These are phyloP conservation scores for Epinephelus lanceolatus DNA, from an alignment of 2,113 vertebrate species.

Conservation along the genomic window DNA sequence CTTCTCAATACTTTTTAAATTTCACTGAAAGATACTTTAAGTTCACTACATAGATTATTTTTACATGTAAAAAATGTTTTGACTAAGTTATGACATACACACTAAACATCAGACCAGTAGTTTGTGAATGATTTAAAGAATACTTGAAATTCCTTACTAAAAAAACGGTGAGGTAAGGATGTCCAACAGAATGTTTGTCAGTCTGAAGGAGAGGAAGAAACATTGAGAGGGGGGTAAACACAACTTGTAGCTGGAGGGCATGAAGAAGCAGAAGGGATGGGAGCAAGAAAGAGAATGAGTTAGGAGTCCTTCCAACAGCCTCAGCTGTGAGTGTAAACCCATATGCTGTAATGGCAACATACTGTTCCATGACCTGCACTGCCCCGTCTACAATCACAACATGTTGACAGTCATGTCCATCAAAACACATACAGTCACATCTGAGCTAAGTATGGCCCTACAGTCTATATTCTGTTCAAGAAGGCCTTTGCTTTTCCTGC, in stretches of 20 bases:
- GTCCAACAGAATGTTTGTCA: constrained; percentile 1
- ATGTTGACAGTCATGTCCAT: background rate
- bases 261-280: constrained; percentile 45
- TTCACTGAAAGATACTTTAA: background rate
- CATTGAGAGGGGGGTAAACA: constrained; percentile 6
- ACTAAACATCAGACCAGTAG: background rate
- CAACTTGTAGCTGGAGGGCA: constrained; percentile 43
- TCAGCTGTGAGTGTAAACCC: constrained; percentile 57
- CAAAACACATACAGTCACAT: constrained; percentile 6
- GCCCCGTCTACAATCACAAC: constrained; percentile 22
- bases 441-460: background rate
- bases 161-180: background rate
- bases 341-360: constrained; percentile 54
- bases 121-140: background rate
- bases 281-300: constrained; percentile 41
- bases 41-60: background rate
- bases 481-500: background rate
- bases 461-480: background rate
- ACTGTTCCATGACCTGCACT: constrained; percentile 25
- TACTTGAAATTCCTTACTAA: background rate
- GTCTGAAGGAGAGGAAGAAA: constrained; percentile 15
- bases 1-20: background rate
- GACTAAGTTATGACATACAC: background rate
- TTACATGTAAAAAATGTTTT: background rate
- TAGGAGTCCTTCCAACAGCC: constrained; percentile 45